Evolutionary conservation across 2,113 vertebrate species (phyloP), one percentile per base, ranked within the genome.

Genomic region (Tupaia chinensis): DNA sequence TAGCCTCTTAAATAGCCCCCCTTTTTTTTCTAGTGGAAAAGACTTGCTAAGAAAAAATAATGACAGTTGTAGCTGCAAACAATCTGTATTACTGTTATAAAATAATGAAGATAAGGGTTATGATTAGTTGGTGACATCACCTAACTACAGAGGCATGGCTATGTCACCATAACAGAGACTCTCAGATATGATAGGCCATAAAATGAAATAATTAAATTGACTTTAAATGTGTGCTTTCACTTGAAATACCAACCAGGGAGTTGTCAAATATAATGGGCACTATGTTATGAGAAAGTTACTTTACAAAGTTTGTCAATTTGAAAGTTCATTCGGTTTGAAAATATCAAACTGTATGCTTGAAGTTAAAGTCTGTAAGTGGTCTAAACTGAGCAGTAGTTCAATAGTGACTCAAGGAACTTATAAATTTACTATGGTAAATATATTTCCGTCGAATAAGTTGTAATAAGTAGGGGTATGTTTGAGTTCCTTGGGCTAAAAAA

Each of bases 191-290:
- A 91, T 83, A 93, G 20, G 9, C 74, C 87, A 95, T 76, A 91
- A 97, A 93, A 95, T 93, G 20, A 95, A 96, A 93, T 80, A 98
- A 96, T 94, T 87, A 93, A 93, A 77, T 76, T 95, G 73, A 82
- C 88, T 95, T 94, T 89, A 86, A 95, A 89, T 89, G 56, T 86
- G 85, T 95, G 61, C 27, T 56, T 79, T 83, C 23, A 91, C 17
- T 87, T 97, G 82, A 95, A 83, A 34, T 96, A 89, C 84, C 96
- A 91, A 86, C 19, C 32, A 94, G n/a, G 60, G 29, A 84, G 63
- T 56, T 89, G 61, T 60, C 79, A 96, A 95, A 96, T 92, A 91
- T 95, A 94, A 97, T 97, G 77, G 77, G 34, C 16, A 87, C 53
- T 94, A 61, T 17, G 70, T 95, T 96, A 94, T 80, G 19, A 91